Conservation (phyloP, 2,888 invertebrate species). For the Volucella bombylans region DNA sequence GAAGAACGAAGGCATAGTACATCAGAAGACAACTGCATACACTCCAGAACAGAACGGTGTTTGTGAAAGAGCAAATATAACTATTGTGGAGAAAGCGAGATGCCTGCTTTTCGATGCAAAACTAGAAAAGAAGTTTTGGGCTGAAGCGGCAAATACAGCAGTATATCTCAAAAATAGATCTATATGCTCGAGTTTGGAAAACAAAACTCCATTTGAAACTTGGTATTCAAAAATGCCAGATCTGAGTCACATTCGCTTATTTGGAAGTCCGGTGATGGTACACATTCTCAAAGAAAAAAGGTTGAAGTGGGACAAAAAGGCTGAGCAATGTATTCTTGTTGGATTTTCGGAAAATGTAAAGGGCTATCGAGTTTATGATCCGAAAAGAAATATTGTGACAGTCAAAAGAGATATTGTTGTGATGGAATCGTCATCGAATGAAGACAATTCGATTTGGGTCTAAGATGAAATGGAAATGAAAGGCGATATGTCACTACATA, state of each 20-base stretch:
- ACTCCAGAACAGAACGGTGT: slow-evolving; percentile 43
- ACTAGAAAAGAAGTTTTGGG: slow-evolving; percentile 68
- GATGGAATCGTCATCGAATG: too few relatives aligned
- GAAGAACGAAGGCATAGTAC: slow-evolving; percentile 57
- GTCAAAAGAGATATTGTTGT: too few relatives aligned
- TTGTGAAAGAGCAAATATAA: slow-evolving; percentile 76
- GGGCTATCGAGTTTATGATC: too few relatives aligned
- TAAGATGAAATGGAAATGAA: too few relatives aligned
- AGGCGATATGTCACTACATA: background rate
- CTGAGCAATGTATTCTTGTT: background rate
- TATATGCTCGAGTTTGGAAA: slow-evolving; percentile 12
- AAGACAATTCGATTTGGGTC: too few relatives aligned
- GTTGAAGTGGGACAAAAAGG: slow-evolving; percentile 72
- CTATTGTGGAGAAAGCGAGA: slow-evolving; percentile 74
- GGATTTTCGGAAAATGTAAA: background rate
- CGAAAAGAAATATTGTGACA: too few relatives aligned
- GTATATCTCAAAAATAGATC: slow-evolving; percentile 36
- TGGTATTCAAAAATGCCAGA: slow-evolving; percentile 75
- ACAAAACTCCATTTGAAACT: slow-evolving; percentile 76
- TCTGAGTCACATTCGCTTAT: slow-evolving; percentile 77
- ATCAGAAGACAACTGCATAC: slow-evolving; percentile 33
- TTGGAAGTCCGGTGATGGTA: slow-evolving; percentile 78
- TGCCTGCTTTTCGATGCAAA: slow-evolving; percentile 75
- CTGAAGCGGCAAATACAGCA: slow-evolving; percentile 76
- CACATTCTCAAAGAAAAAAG: slow-evolving; percentile 78